Evolutionary conservation across 2,797 vertebrate genomes (phyloP).

Genomic region (Esox masquinongy): DNA sequence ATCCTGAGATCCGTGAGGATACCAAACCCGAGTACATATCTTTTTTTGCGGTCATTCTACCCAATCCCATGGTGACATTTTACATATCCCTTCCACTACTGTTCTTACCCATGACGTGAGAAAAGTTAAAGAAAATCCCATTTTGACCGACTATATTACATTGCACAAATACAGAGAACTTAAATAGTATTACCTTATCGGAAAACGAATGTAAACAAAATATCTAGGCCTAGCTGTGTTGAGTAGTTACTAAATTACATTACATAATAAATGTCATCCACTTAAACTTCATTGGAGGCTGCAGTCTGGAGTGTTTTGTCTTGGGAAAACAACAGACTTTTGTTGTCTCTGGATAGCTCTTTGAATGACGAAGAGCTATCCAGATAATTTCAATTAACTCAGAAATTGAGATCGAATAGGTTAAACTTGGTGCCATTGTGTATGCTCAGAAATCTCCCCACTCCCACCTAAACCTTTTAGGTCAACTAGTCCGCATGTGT

Average conservation of each 20-base stretch:
- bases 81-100: too few species aligned
- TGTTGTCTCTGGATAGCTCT: too few species aligned
- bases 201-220: background rate
- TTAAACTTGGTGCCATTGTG: slow-evolving; percentile 23
- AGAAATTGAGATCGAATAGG: slow-evolving; percentile 11
- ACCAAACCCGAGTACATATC: too few species aligned
- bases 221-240: background rate
- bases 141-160: background rate
- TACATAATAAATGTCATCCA: background rate
- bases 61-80: too few species aligned
- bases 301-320: background rate
- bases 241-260: background rate
- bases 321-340: too few species aligned
- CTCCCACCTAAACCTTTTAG: background rate
- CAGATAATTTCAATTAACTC: slow-evolving; percentile 17
- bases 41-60: too few species aligned
- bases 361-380: background rate
- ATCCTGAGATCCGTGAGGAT: too few species aligned
- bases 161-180: background rate
- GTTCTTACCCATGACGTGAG: too few species aligned
- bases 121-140: background rate
- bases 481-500: slow-evolving; percentile 22
- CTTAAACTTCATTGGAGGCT: background rate
- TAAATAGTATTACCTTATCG: background rate
- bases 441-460: background rate